These are phyloP conservation scores for Cheilosia urbana DNA, from an alignment of 2,888 invertebrate species.

Conservation along the genomic window DNA sequence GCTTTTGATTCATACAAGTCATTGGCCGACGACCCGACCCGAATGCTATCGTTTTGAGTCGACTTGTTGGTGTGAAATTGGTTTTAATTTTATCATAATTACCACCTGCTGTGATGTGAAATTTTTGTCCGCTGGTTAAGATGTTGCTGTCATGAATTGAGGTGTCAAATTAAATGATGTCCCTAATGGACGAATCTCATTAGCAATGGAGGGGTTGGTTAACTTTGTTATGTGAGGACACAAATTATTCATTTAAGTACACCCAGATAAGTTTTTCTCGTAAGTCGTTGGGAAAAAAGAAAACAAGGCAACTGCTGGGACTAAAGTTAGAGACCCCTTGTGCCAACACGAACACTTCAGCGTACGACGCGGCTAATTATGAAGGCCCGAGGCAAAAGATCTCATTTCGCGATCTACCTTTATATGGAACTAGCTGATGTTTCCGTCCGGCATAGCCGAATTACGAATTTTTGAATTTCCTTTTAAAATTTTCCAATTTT, in stretches of 20 bases:
- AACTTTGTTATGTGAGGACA: not conserved
- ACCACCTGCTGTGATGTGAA: constrained; percentile 57
- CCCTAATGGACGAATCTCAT: constrained; percentile 27
- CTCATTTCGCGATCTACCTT: no score
- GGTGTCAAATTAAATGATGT: constrained; percentile 34
- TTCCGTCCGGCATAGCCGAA: no score
- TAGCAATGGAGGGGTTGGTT: constrained; percentile 1
- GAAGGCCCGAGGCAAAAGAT: no score
- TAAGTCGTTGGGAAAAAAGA: no score
- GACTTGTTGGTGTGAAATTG: constrained; percentile 68
- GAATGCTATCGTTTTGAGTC: constrained; percentile 13
- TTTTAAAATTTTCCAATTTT: no score
- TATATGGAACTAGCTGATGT: no score
- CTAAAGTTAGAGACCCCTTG: no score
- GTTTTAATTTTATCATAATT: constrained; percentile 63
- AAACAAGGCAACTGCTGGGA: no score
- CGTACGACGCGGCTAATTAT: no score
- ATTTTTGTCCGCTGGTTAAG: constrained; percentile 19
- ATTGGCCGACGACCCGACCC: constrained; percentile 51
- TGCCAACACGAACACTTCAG: no score
- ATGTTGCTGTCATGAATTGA: constrained; percentile 52
- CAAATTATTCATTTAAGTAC: not conserved
- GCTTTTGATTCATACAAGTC: constrained; percentile 46
- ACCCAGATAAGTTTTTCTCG: no score
- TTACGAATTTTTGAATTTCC: no score